Conservation (phyloP, 2,888 invertebrate genomes). For the Ganaspis brasiliensis region DNA sequence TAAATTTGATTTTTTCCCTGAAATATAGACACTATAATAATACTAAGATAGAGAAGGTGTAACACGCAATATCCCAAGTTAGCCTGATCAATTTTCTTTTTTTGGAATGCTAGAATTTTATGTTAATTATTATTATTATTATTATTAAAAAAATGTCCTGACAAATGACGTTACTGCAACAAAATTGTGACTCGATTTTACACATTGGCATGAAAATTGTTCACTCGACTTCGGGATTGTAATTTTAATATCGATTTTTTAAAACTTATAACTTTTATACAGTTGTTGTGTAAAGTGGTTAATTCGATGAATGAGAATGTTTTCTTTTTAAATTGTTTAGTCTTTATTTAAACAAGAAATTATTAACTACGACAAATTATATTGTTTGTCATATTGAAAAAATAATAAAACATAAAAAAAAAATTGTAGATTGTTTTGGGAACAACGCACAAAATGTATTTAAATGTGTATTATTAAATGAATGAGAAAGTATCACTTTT, state of each 20-base stretch:
- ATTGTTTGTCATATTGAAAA: conserved; percentile 19
- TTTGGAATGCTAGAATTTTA: conserved; percentile 41
- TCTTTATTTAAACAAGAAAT: conserved; percentile 2
- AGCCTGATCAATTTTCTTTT: conserved; percentile 69
- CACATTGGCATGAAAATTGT: background rate
- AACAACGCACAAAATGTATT: conserved; percentile 40
- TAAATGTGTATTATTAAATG: conserved; percentile 35
- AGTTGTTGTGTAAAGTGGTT: conserved; percentile 22
- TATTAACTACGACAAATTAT: background rate
- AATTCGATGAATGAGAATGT: conserved; percentile 22
- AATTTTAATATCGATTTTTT: conserved; percentile 39
- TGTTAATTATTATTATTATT: background rate
- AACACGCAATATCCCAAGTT: conserved; percentile 74
- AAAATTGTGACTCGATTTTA: conserved; percentile 4
- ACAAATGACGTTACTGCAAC: background rate
- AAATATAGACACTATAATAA: conserved; percentile 73
- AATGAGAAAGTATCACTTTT: conserved; percentile 15
- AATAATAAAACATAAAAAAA: background rate
- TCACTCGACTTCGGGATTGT: conserved; percentile 21
- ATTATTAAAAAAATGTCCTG: background rate
- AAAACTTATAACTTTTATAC: conserved; percentile 37
- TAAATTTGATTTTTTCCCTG: conserved; percentile 67
- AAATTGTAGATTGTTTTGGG: conserved; percentile 29
- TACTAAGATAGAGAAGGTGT: conserved; percentile 67
- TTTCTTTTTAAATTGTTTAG: conserved; percentile 26